phyloP scores from a whole-genome alignment of 2,113 vertebrate species.

The Gallinago undulata region DNA sequence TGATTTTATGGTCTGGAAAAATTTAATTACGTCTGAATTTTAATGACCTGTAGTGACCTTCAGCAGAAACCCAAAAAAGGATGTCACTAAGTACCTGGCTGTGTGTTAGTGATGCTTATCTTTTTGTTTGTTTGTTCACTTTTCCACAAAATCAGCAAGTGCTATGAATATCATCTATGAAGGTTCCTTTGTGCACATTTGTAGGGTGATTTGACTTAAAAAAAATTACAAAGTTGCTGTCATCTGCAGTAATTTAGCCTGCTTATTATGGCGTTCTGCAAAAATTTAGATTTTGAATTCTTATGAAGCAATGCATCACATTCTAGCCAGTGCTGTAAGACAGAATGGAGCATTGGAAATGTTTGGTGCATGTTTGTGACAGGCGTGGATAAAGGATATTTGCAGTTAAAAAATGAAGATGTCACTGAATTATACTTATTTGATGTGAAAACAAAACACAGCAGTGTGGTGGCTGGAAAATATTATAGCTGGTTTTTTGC shows the following conservation, averaged over 20 bases:
- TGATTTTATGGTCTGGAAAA: neutral
- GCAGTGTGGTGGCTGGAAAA: neutral
- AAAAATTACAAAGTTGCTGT: neutral
- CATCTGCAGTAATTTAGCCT: neutral
- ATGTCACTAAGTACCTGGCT: neutral
- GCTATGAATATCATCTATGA: neutral
- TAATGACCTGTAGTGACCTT: neutral
- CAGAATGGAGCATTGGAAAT: neutral
- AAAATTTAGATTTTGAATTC: neutral
- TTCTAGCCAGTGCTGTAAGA: neutral
- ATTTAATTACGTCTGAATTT: neutral
- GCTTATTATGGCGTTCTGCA: neutral
- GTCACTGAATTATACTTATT: neutral
- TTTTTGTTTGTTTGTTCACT: neutral
- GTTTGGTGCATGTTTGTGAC: neutral
- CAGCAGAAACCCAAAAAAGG: neutral
- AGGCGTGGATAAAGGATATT: neutral
- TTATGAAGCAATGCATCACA: neutral
- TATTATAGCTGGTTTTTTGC: fast-evolving
- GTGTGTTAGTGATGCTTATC: neutral
- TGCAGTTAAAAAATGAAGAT: neutral
- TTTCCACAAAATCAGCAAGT: slow-evolving; percentile 39
- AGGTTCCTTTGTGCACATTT: neutral
- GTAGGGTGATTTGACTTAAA: neutral
- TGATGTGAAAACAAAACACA: neutral